These are phyloP conservation scores for Hypolimnas misippus DNA, from an alignment of 2,888 invertebrate species.

Conservation along the genomic window DNA sequence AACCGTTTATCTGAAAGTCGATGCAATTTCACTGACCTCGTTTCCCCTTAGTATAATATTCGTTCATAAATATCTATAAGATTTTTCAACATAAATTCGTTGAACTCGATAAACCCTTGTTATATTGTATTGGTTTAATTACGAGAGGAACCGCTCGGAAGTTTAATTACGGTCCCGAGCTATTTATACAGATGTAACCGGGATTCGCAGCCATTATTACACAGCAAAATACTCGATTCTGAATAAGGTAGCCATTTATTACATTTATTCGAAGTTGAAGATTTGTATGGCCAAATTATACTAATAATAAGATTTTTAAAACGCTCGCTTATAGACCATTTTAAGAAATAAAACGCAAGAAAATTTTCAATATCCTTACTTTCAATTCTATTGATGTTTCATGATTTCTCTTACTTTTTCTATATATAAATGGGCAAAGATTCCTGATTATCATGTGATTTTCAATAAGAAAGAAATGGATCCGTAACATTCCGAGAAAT, in stretches of 20 bases:
- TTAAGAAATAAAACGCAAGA: background rate
- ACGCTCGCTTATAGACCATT: too few species aligned
- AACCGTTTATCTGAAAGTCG: conserved; percentile 21
- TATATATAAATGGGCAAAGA: background rate
- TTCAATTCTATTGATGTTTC: background rate
- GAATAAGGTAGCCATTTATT: background rate
- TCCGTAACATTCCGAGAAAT: background rate
- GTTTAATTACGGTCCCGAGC: conserved; percentile 51
- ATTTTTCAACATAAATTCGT: conserved; percentile 14
- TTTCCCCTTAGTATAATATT: conserved; percentile 21
- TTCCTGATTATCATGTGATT: background rate
- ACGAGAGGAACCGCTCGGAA: conserved; percentile 37
- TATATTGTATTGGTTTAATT: conserved; percentile 24
- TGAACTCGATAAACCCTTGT: conserved; percentile 10
- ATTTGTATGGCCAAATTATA: too few species aligned
- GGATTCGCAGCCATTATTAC: background rate
- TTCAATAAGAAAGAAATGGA: conserved; percentile 1
- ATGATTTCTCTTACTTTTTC: background rate
- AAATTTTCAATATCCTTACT: too few species aligned
- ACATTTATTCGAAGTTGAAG: too few species aligned
- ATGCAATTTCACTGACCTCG: conserved; percentile 23
- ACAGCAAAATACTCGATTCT: background rate
- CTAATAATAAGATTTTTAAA: too few species aligned
- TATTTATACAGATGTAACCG: conserved; percentile 25
- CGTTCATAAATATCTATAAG: conserved; percentile 10